A percentile compares a stretch with the other conserved stretches of the same genome.
Evolutionary conservation across 2,888 invertebrate genomes (phyloP).

Genomic region (Eubasilissa splendida): DNA sequence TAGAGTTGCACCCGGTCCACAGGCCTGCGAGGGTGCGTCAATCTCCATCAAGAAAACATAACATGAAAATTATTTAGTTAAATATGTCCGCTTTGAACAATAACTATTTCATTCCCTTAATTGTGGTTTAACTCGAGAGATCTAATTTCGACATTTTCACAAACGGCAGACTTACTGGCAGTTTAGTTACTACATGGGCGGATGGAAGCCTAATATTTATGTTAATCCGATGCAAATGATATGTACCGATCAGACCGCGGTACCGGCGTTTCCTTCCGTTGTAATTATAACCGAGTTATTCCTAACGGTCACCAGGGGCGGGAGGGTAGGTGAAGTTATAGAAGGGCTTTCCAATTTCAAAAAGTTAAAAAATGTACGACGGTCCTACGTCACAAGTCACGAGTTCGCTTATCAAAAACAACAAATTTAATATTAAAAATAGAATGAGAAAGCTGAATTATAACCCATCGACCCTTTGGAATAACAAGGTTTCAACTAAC

Average conservation of each 20-base stretch:
- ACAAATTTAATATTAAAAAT: too few relatives aligned
- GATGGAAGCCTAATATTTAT: conserved; percentile 56
- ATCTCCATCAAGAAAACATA: neutral
- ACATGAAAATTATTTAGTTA: neutral
- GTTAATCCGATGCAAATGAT: conserved; percentile 59
- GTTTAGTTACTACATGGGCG: conserved; percentile 15
- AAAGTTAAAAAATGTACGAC: neutral
- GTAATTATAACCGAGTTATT: conserved; percentile 58
- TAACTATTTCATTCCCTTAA: neutral
- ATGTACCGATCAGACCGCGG: conserved; percentile 58
- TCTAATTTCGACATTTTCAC: neutral
- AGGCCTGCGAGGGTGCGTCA: neutral
- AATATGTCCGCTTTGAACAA: neutral
- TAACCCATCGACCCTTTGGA: too few relatives aligned
- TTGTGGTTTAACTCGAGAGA: neutral
- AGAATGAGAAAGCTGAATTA: too few relatives aligned
- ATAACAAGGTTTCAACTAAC: too few relatives aligned
- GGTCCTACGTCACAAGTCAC: too few relatives aligned
- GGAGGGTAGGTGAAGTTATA: neutral
- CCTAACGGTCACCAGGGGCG: conserved; percentile 53
- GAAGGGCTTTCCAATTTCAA: conserved; percentile 15
- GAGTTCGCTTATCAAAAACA: too few relatives aligned
- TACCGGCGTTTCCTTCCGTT: conserved; percentile 58
- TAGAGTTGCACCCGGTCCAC: conserved; percentile 2
- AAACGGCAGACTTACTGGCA: neutral